These are phyloP conservation scores for Cepaea nemoralis DNA, from an alignment of 1,140 invertebrate genomes.

Conservation along the genomic window DNA sequence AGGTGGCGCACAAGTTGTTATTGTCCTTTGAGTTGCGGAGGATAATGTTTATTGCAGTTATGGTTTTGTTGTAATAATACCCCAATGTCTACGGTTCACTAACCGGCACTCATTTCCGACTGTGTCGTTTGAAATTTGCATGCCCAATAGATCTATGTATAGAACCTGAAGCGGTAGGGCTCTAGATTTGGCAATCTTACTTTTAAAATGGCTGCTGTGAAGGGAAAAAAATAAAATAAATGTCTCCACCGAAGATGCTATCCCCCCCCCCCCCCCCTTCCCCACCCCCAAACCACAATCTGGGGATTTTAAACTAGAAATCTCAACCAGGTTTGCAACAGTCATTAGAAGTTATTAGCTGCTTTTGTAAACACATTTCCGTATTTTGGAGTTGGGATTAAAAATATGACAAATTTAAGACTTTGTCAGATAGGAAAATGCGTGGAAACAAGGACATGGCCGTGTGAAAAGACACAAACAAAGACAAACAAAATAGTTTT, in stretches of 20 bases:
- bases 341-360: background rate
- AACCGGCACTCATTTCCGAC: background rate
- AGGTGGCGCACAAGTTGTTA: background rate
- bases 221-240: no score
- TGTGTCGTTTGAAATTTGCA: background rate
- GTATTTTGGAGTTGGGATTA: background rate
- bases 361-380: background rate
- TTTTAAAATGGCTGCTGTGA: no score
- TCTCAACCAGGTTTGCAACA: background rate
- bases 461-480: background rate
- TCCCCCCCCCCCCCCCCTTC: no score
- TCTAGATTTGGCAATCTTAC: no score
- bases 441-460: background rate
- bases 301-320: background rate
- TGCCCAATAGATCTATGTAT: background rate
- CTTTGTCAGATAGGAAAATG: constrained; percentile 3
- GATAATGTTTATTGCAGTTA: background rate
- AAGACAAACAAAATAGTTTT: background rate
- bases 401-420: background rate
- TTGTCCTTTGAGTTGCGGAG: background rate
- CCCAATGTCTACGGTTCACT: background rate
- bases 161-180: no score
- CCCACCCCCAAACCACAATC: no score
- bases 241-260: no score
- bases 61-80: background rate